phyloP scores from a whole-genome alignment of 2,113 vertebrate species.

The Muntiacus muntjak region DNA sequence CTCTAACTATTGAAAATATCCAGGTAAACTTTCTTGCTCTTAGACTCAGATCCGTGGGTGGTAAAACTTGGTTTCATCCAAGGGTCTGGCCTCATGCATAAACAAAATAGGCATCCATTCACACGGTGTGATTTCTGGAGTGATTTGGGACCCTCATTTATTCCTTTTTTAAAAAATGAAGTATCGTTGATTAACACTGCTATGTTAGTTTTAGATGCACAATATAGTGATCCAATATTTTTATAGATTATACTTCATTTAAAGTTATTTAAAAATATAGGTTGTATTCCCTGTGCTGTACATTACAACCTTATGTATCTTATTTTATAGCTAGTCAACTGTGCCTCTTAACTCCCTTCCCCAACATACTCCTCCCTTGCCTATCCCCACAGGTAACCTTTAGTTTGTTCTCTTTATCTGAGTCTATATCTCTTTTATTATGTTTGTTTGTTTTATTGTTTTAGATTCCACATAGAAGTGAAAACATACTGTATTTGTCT shows the following conservation, averaged over 20 bases:
- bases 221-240: neutral
- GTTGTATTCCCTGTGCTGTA: neutral
- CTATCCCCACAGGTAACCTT: neutral
- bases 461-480: neutral
- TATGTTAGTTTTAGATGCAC: neutral
- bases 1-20: neutral
- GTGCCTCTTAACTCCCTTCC: neutral
- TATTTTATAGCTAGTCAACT: neutral
- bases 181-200: neutral
- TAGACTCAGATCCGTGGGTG: neutral
- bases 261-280: neutral
- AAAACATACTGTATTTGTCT: neutral
- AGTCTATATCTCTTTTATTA: neutral
- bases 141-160: neutral
- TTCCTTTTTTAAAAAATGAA: neutral
- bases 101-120: neutral
- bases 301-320: neutral
- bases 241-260: neutral
- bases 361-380: neutral
- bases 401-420: neutral
- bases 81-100: neutral
- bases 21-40: neutral
- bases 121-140: neutral
- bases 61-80: neutral
- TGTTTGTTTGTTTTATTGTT: neutral